Base-by-base conservation (phyloP, 2,113 vertebrate species). In the Sakesphorus luctuosus region DNA sequence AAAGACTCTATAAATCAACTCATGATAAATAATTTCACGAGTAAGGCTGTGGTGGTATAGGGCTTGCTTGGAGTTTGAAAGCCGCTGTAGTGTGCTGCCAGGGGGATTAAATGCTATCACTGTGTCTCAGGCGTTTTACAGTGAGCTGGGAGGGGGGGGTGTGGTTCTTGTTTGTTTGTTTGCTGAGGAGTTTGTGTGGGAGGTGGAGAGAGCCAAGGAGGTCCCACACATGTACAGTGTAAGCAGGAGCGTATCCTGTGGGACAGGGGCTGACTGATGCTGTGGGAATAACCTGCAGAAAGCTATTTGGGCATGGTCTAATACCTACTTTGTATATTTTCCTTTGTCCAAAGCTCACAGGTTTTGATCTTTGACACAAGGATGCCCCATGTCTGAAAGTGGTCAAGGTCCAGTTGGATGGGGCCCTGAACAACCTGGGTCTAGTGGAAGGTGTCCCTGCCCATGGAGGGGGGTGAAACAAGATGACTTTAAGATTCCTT, bases 11-110 rank as follows among this genome's bases (percentile, higher is more conserved):
- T 95, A 97, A 97, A 97, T 76, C 83, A 94, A 80, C 35, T 72
- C 89, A 77, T 95, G 94, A 97, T 97, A 97, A 97, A 97, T 97
- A 98, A 97, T 96, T 97, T 98, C 94, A 91, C 3, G 43, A 93
- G 89, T 85, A 93, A 93, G 68, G 84, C 93, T 67, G 71, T 36
- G 66, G 61, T 18, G 24, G 84, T 63, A 49, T 82, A 62, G 84
- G 74, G 82, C 55, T 67, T 38, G 72, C 90, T 94, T 96, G 87
- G 93, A 76, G 85, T 94, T 89, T 78, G 87, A 96, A 96, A 97
- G 87, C 50, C 6, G 21, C 96, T 97, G 93, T 58, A 92, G 90
- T 72, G 81, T 93, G 84, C 69, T 96, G 96, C 97, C 96, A 97
- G 90, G 36, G 95, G 93, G 88, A 97, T 97, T 97, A 97, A 98